Conservation (phyloP, 2,888 invertebrate genomes). For the Pseudoips prasinana region DNA sequence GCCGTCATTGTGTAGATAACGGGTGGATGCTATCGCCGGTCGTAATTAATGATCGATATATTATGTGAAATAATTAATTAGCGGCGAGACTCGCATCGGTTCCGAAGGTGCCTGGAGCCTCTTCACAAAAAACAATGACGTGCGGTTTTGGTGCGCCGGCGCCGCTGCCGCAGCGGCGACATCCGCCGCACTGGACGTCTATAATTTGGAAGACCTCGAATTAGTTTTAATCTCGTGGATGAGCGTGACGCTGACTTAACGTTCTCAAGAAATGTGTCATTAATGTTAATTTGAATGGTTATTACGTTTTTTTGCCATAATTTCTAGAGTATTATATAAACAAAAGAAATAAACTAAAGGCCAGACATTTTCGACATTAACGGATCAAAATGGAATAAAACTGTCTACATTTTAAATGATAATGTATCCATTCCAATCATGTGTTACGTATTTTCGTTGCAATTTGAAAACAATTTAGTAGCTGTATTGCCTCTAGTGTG, state of each 20-base stretch:
- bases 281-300: slow-evolving; percentile 75
- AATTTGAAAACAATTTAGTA: too few species aligned
- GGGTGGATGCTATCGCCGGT: slow-evolving; percentile 61
- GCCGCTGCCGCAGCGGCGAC: slow-evolving; percentile 69
- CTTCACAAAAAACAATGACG: slow-evolving; percentile 80
- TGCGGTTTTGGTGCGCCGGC: slow-evolving; percentile 75
- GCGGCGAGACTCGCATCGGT: slow-evolving; percentile 61
- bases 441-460: too few species aligned
- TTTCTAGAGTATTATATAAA: slow-evolving; percentile 42
- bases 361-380: slow-evolving; percentile 17
- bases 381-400: slow-evolving; percentile 41
- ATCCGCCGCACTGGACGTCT: slow-evolving; percentile 70
- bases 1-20: slow-evolving; percentile 74
- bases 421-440: too few species aligned
- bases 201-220: slow-evolving; percentile 80
- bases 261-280: slow-evolving; percentile 74
- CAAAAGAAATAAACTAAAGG: slow-evolving; percentile 30
- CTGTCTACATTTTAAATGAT: slow-evolving; percentile 40
- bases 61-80: slow-evolving; percentile 82
- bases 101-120: slow-evolving; percentile 64
- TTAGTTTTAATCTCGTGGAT: slow-evolving; percentile 75
- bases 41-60: slow-evolving; percentile 81
- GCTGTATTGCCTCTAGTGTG: too few species aligned
- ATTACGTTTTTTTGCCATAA: slow-evolving; percentile 51
- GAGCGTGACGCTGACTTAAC: slow-evolving; percentile 74